These are phyloP conservation scores for Dasyornis broadbenti DNA, from an alignment of 2,113 vertebrate genomes.

Conservation along the genomic window DNA sequence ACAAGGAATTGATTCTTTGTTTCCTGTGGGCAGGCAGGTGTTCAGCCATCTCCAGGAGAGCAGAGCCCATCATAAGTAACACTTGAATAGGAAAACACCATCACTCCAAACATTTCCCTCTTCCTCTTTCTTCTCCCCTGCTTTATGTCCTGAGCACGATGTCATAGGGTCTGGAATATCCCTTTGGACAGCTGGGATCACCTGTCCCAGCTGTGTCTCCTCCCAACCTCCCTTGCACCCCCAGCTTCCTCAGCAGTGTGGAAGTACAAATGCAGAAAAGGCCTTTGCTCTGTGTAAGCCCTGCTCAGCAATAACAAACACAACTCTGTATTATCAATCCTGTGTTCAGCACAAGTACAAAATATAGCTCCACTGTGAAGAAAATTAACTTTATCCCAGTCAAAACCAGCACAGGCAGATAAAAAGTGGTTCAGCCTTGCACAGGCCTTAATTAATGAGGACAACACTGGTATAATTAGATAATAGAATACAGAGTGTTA, in stretches of 20 bases:
- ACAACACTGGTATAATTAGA: background rate
- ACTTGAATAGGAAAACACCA: fast-evolving
- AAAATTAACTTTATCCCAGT: background rate
- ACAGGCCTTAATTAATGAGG: background rate
- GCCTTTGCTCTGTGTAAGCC: background rate
- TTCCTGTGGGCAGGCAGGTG: background rate
- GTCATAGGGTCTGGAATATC: background rate
- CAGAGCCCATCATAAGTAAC: background rate
- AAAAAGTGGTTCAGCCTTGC: background rate
- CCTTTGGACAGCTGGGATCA: background rate
- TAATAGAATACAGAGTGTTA: background rate
- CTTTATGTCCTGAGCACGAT: background rate
- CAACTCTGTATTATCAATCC: background rate
- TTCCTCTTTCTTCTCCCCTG: fast-evolving
- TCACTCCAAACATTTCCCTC: fast-evolving
- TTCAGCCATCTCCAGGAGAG: background rate
- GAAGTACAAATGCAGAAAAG: fast-evolving
- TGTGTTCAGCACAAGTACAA: background rate
- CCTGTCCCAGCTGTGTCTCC: background rate
- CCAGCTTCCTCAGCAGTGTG: fast-evolving
- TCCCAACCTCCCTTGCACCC: fast-evolving
- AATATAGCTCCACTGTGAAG: background rate
- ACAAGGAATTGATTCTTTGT: background rate
- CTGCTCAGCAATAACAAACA: background rate
- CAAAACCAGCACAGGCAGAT: background rate